Conservation (phyloP, 2,797 vertebrate genomes). For the Danio choprae region DNA sequence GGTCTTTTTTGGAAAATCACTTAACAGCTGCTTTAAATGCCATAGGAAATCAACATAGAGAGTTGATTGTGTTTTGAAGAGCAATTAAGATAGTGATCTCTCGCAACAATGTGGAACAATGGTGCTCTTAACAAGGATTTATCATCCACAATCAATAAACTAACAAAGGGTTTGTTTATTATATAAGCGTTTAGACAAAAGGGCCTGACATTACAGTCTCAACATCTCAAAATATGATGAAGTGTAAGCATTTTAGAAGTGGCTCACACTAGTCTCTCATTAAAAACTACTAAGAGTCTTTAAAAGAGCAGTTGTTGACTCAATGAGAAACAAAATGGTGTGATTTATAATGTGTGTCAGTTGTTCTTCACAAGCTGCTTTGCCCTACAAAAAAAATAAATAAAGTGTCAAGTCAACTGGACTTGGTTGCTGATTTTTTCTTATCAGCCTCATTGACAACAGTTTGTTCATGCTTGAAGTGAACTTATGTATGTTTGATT, state of each 20-base stretch:
- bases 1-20: conserved; percentile 55
- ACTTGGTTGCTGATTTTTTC: no score
- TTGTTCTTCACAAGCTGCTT: background rate
- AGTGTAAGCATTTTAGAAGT: conserved; percentile 2
- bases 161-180: conserved; percentile 27
- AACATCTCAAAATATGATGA: conserved; percentile 12
- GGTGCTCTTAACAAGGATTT: conserved; percentile 34
- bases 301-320: conserved; percentile 47
- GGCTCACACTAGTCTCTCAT: conserved; percentile 6
- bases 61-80: conserved; percentile 61
- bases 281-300: conserved; percentile 6
- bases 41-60: conserved; percentile 39
- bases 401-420: no score
- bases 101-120: conserved; percentile 57
- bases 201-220: background rate
- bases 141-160: conserved; percentile 24
- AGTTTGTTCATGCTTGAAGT: no score
- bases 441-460: no score
- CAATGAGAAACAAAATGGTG: conserved; percentile 9
- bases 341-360: conserved; percentile 43
- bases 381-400: background rate
- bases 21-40: conserved; percentile 38
- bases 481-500: no score
- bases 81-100: conserved; percentile 62
- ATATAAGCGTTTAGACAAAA: conserved; percentile 9